Base-by-base conservation (phyloP, 2,888 invertebrate genomes). In the Poecilus cupreus region DNA sequence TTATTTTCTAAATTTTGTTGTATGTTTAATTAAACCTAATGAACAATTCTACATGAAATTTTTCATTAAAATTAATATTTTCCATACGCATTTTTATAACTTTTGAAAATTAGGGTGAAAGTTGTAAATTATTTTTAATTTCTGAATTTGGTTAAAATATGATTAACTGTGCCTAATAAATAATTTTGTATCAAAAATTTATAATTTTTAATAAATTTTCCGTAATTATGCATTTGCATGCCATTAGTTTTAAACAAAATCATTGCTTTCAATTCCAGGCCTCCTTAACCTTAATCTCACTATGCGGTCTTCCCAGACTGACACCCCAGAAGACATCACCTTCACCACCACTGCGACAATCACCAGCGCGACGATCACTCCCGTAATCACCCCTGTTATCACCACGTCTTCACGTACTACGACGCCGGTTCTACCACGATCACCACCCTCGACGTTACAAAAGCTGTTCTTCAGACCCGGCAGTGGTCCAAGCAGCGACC, bases 401-500 rank as follows among this genome's bases (percentile, higher is more conserved):
- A 37, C 68, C 16, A 39, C 68, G 37, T 46, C 60, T 1, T 37
- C 75, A 13, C 32, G 51, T 32, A 16, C 75, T 3, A 16, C 32
- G 11, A 75, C 75, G 6, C 75, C 75, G n/a, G 51, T 49, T 5
- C 26, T 51, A 11, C 43, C 75, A 1, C 22, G 51, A 6, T 24
- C 75, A 16, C 54, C 54, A 5, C 20, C 39, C 13, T 22, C 74
- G 1, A 22, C 81, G 6, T 16, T 49, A 18, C 81, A 75, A 11
- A 74, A 75, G 22, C 18, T 81, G 5, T 81, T 81, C 64, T 81
- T 75, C 60, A 20, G 49, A n/a, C 81, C 81, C 2, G 81, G 81
- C 3, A 68, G 68, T n/a, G 22, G 51, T 6, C 54, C 49, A 2
- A 26, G 51, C 22, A 76, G 32, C 6, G 79, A 51, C 13, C 46